Base-by-base conservation (phyloP, 2,888 invertebrate species). In the Campaea margaritaria region DNA sequence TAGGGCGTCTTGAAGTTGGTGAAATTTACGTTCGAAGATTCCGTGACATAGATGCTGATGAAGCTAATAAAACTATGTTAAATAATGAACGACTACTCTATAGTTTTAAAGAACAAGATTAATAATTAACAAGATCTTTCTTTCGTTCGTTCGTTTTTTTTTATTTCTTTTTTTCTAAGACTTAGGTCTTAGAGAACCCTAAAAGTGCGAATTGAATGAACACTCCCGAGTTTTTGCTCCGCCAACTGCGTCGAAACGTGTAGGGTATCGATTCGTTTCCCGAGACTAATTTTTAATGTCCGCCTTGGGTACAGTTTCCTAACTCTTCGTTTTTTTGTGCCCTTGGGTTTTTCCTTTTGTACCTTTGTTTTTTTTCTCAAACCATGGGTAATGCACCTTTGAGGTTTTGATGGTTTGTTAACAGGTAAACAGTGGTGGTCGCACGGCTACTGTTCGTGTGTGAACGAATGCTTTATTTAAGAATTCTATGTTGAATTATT, bases 251-350 rank as follows among this genome's bases (percentile, higher is more conserved):
- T 60, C 58, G 54, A 58, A 53, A 52, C 59, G 52, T 56, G 53
- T 60, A 58, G 34, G 62, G 65, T 66, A 67, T 69, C 64, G 58
- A 64, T 67, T 63, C 38, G 50, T 56, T 61, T 64, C 49, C 67
- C 58, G 60, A 63, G 62, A 63, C 67, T 62, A 65, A 64, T 67
- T 65, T 67, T 65, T 64, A 65, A 69, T 63, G 69, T 62, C 16
- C 56, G 51, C 59, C 39, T 53, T 41, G 59, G 55, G 52, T 43
- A 51, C 53, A 41, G 46, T 64, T 52, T 65, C 62, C 60, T 54
- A 58, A 61, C 51, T 56, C 64, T 64, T 66, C 52, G 61, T 64
- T 61, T 56, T 61, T 48, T 45, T 31, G 10, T 46, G 21, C 52
- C 45, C 49, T 64, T 67, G 64, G 64, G 62, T 62, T 66, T 58